Evolutionary conservation across 2,113 vertebrate species (phyloP).

Genomic region (Rhinopomastus cyanomelas): DNA sequence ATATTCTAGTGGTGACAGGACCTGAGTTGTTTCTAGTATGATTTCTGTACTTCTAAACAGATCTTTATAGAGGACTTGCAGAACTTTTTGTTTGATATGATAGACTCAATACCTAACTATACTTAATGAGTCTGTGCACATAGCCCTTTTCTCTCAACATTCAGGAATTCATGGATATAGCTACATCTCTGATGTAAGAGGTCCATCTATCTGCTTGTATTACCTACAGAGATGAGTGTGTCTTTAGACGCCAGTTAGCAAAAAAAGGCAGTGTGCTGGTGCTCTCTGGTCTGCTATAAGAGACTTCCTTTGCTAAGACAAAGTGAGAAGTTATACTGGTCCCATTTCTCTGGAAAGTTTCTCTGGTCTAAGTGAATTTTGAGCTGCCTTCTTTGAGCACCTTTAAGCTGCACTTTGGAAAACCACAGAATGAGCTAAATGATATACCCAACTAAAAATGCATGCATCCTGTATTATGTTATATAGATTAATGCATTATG

Average conservation of each 20-base stretch:
- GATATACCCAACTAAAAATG: neutral
- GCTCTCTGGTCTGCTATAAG: neutral
- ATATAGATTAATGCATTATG: neutral
- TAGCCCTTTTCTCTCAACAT: neutral
- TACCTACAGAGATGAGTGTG: neutral
- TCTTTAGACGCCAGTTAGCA: neutral
- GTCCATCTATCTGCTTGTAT: neutral
- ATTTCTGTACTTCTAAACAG: neutral
- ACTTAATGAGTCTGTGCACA: neutral
- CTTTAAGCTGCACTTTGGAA: neutral
- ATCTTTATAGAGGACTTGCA: neutral
- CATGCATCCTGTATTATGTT: neutral
- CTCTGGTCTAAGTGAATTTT: neutral
- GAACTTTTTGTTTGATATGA: neutral
- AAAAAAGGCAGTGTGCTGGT: neutral
- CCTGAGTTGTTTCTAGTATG: neutral
- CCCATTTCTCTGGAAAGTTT: neutral
- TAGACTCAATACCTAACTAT: neutral
- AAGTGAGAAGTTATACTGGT: neutral
- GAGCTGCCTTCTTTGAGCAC: neutral
- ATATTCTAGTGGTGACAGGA: neutral
- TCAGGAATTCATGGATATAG: neutral
- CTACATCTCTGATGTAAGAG: neutral
- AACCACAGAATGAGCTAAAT: neutral
- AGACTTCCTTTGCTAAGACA: neutral